A percentile compares a stretch with the other conserved stretches of the same genome.
These are phyloP conservation scores for Hyperoodon ampullatus DNA, from an alignment of 2,113 vertebrate species.

Conservation along the genomic window DNA sequence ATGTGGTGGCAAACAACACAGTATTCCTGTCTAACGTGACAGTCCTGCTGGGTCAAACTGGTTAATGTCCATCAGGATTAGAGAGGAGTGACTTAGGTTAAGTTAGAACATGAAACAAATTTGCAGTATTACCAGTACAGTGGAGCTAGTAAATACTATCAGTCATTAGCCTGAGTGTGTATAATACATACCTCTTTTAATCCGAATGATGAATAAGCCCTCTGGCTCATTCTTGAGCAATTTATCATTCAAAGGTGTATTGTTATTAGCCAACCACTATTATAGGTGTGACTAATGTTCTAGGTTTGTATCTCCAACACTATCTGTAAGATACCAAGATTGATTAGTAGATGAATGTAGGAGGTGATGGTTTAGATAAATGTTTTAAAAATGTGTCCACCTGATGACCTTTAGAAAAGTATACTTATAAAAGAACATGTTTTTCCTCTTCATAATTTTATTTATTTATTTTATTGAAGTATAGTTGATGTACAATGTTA, in stretches of 20 bases:
- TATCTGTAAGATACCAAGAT: not conserved
- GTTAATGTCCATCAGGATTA: not conserved
- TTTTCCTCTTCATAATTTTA: no score
- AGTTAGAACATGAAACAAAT: not conserved
- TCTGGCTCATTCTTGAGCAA: not conserved
- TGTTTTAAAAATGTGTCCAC: not conserved
- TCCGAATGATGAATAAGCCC: not conserved
- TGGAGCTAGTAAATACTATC: not conserved
- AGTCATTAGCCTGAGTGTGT: not conserved
- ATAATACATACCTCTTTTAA: not conserved
- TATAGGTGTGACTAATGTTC: not conserved
- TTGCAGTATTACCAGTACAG: not conserved
- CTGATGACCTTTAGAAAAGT: not conserved
- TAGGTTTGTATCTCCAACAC: not conserved
- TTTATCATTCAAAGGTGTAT: not conserved
- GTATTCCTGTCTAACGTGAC: not conserved
- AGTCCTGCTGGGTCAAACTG: not conserved
- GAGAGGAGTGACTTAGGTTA: not conserved
- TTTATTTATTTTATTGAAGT: no score
- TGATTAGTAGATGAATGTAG: not conserved
- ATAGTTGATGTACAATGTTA: no score
- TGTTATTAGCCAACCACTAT: not conserved
- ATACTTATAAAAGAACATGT: not conserved
- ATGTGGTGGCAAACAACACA: fast-evolving
- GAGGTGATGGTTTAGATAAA: not conserved